Evolutionary conservation across 2,113 vertebrate genomes (phyloP), one percentile per base, ranked within the genome.

Genomic region (Eubucco bourcierii): DNA sequence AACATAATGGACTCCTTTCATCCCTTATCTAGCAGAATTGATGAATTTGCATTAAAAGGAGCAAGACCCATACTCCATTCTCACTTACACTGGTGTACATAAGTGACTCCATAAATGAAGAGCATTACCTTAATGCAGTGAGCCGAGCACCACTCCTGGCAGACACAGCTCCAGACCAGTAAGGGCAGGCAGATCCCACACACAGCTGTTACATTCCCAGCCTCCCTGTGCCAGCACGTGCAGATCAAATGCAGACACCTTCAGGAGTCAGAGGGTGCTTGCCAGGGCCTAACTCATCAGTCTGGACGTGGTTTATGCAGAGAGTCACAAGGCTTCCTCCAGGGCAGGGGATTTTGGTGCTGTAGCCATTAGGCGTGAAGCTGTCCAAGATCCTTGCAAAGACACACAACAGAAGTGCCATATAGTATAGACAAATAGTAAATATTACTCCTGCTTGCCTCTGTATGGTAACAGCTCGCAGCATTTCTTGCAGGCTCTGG

Each of bases 21-120:
- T 94, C 85, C 94, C 84, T 64, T 87, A 87, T 73, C 94, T 94
- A 93, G 89, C 34, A 80, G 91, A 95, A 93, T 52, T 82, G 81
- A 88, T 90, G 72, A 90, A 95, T 84, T 89, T 92, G 52, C 81
- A 89, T 77, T 85, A 89, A 77, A 85, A 90, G 95, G 83, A 82
- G 80, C 92, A 95, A 92, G 89, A 79, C 58, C 28, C 41, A 71
- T 58, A 19, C 74, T 85, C 72, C 60, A 86, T 77, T 75, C 60
- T 85, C 76, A 56, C 63, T 81, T 76, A 61, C 21, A 68, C 29
- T 65, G 52, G 47, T 67, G 60, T 85, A 87, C 92, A 93, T 60
- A 64, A 87, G 25, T 13, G 76, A 72, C 56, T 41, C 72, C 75
- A 67, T 47, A 83, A 87, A 53, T 1, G 8, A 90, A 67, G 2